Percentiles rank a stretch among this genome's conserved stretches.
These are phyloP conservation scores for Rhopalosiphum nymphaeae DNA, from an alignment of 2,888 invertebrate species.

Conservation along the genomic window DNA sequence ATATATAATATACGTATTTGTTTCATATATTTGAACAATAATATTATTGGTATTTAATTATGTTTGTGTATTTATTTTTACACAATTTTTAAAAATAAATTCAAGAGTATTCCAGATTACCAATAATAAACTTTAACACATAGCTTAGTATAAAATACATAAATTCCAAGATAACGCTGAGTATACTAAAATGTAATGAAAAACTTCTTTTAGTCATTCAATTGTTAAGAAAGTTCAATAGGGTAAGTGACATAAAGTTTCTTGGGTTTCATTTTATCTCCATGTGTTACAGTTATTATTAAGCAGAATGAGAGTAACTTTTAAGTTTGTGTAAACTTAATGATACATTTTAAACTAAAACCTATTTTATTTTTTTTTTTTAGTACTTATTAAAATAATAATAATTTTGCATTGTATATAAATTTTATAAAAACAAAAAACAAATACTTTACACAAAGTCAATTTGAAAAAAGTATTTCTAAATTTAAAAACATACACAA, in stretches of 20 bases:
- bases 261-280: not conserved
- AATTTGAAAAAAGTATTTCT: not conserved
- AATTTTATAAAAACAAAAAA: not conserved
- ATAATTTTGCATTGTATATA: not conserved
- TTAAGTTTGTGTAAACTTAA: not conserved
- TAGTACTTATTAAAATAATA: not conserved
- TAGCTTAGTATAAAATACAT: not conserved
- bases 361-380: not conserved
- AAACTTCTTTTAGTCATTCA: constrained; percentile 3
- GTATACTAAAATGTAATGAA: not conserved
- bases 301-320: not conserved
- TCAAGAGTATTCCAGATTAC: not conserved
- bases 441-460: not conserved
- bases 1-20: not conserved
- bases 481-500: not conserved
- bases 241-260: not conserved
- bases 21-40: not conserved
- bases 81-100: not conserved
- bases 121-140: not conserved
- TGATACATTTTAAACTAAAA: not conserved
- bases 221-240: constrained; percentile 2
- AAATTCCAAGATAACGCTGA: not conserved
- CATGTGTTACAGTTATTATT: not conserved
- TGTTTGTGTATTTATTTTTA: not conserved
- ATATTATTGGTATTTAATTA: not conserved